Evolutionary conservation across 2,888 invertebrate genomes (phyloP).

Genomic region (Chalcis sispes): DNA sequence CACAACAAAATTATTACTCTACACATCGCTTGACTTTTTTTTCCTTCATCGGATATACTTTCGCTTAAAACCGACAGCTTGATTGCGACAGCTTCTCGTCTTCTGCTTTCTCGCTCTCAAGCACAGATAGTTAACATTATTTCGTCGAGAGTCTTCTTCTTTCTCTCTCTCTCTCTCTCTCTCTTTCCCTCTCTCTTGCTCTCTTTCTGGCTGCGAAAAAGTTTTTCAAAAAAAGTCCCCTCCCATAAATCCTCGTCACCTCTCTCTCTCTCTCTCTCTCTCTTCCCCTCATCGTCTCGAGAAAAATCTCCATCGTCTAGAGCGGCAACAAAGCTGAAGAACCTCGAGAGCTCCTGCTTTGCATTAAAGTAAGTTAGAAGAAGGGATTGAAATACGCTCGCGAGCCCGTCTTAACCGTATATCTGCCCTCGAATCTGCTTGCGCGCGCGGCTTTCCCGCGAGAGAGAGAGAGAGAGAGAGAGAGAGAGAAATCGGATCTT

Average conservation of each 20-base stretch:
- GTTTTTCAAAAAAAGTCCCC: constrained; percentile 37
- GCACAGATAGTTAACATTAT: too few species aligned
- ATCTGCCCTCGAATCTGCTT: constrained; percentile 45
- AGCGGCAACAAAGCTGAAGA: neutral
- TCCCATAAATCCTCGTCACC: constrained; percentile 47
- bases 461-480: constrained; percentile 32
- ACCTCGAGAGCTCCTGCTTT: too few species aligned
- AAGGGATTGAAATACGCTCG: constrained; percentile 52
- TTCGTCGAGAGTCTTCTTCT: neutral
- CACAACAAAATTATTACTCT: too few species aligned
- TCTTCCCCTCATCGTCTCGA: neutral
- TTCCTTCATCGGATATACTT: neutral
- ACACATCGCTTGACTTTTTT: too few species aligned
- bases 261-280: neutral
- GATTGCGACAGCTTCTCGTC: constrained; percentile 18
- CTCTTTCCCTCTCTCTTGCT: neutral
- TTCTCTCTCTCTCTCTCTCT: constrained; percentile 15
- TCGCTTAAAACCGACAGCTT: constrained; percentile 21
- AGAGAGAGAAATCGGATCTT: neutral
- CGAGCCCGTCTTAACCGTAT: too few species aligned
- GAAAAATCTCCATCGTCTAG: neutral
- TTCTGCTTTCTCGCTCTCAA: neutral
- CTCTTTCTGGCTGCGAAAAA: too few species aligned
- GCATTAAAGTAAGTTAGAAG: constrained; percentile 32
- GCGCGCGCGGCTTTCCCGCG: constrained; percentile 40